Evolutionary conservation across 1,140 invertebrate genomes (phyloP).

Genomic region (Plectrocnemia conspersa): DNA sequence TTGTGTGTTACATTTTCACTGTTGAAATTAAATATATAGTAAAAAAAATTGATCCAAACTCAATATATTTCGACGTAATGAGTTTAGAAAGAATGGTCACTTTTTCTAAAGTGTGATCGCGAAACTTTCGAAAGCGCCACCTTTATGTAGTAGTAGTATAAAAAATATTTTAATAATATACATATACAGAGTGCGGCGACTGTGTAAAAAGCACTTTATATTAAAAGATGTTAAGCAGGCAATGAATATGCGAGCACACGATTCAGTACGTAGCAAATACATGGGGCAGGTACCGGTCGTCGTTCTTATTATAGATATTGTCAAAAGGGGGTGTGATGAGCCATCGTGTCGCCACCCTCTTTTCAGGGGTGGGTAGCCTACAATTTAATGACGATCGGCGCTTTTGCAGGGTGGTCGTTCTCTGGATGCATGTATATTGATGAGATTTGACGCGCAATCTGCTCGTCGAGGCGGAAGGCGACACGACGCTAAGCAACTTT

Average conservation of each 20-base stretch:
- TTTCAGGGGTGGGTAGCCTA: background rate
- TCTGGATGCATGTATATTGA: constrained; percentile 14
- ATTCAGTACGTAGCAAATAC: constrained; percentile 41
- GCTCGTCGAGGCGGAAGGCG: background rate
- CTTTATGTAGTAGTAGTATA: too few species aligned
- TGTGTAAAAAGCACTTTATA: constrained; percentile 37
- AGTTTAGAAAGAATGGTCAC: too few species aligned
- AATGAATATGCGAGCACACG: constrained; percentile 36
- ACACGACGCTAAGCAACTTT: background rate
- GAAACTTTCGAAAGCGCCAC: too few species aligned
- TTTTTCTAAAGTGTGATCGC: too few species aligned
- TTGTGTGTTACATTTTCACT: too few species aligned
- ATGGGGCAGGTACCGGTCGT: constrained; percentile 18
- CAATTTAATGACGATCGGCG: constrained; percentile 19
- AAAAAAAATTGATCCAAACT: too few species aligned
- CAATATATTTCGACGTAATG: too few species aligned
- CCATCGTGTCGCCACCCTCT: background rate
- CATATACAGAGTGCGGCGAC: background rate
- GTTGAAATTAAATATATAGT: too few species aligned
- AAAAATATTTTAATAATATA: too few species aligned
- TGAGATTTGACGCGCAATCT: constrained; percentile 9
- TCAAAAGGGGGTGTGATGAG: background rate
- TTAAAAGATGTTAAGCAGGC: constrained; percentile 37
- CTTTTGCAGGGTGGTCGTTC: background rate
- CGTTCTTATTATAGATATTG: constrained; percentile 30